Base-by-base conservation (phyloP, 2,113 vertebrate species). In the Cromileptes altivelis region DNA sequence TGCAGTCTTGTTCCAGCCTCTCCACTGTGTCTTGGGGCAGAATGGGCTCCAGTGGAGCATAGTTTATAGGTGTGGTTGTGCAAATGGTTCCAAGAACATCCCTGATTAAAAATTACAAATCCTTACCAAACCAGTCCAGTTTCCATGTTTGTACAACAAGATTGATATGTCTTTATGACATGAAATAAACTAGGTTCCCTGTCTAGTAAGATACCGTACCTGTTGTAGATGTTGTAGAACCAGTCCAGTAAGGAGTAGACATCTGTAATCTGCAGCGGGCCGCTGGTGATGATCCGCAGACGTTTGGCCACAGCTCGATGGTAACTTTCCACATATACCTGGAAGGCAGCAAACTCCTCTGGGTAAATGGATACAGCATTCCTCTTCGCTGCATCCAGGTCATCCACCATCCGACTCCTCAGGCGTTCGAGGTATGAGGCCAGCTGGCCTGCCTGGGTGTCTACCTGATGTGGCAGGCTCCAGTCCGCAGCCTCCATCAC, bases 181-280 rank as follows among this genome's bases (percentile, higher is more conserved):
- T 9, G 10, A 40, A 30, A 2, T 6, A 53, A 58, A 1, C 21
- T n/a, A 60, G 15, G 18, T 58, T 57, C 15, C 57, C 12, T 3
- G 18, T 69, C 25, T 60, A 8, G 2, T 7, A 18, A 18, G 18
- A 21, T 4, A 8, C 23, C 88, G 87, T 79, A 97, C 97, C 97
- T 97, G 91, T 94, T 96, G 92, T 99, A 98, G 91, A 96, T 93
- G 70, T 97, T 97, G 92, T 97, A 95, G 93, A 96, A 96, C 97
- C 97, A 99, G 70, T 98, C 96, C 19, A 99, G 92, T 56, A 98
- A 91, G 10, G 96, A 96, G 88, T 98, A 98, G 68, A 97, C 96
- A 2, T 99, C 96, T 0, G 96, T 89, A 73, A 97, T 95, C 33
- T 93, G 93, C 37, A 98, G 91, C 0, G 94, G 94, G 0, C 94